A percentile compares a stretch with the other conserved stretches of the same genome.
Conservation (phyloP, 1,140 invertebrate genomes). For the Ceratitis capitata region DNA sequence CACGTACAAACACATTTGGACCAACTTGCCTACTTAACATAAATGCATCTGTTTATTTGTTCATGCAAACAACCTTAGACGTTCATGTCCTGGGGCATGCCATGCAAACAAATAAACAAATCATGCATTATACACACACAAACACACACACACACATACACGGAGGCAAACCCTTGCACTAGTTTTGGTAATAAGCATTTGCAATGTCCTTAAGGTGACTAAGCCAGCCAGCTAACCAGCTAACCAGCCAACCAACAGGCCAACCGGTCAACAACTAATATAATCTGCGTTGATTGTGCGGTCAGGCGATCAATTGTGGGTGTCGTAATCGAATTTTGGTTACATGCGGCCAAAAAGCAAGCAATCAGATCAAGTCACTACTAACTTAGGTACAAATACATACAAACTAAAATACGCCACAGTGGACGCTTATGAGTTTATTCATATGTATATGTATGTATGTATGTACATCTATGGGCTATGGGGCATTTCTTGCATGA, state of each 20-base stretch:
- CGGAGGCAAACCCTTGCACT: too few relatives aligned
- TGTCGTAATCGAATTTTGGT: conserved; percentile 23
- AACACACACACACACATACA: not conserved
- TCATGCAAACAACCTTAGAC: conserved; percentile 17
- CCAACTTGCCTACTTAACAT: not conserved
- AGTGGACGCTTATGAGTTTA: not conserved
- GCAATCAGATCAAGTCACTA: not conserved
- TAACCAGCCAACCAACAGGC: too few relatives aligned
- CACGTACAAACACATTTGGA: not conserved
- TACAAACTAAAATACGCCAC: too few relatives aligned
- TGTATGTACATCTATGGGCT: not conserved
- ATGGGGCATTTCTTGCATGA: not conserved
- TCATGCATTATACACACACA: not conserved
- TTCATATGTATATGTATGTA: not conserved
- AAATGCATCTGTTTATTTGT: conserved; percentile 13
- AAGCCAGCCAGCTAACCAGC: too few relatives aligned
- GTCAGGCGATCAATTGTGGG: conserved; percentile 30
- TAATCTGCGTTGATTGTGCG: conserved; percentile 28
- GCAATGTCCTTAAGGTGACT: conserved; percentile 23
- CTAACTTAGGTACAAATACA: not conserved
- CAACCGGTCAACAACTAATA: too few relatives aligned
- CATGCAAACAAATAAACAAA: not conserved
- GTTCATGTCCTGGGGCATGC: not conserved
- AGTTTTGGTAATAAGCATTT: conserved; percentile 30
- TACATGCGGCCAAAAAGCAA: conserved; percentile 25